Evolutionary conservation across 2,797 vertebrate species (phyloP).

Genomic region (Artibeus lituratus): DNA sequence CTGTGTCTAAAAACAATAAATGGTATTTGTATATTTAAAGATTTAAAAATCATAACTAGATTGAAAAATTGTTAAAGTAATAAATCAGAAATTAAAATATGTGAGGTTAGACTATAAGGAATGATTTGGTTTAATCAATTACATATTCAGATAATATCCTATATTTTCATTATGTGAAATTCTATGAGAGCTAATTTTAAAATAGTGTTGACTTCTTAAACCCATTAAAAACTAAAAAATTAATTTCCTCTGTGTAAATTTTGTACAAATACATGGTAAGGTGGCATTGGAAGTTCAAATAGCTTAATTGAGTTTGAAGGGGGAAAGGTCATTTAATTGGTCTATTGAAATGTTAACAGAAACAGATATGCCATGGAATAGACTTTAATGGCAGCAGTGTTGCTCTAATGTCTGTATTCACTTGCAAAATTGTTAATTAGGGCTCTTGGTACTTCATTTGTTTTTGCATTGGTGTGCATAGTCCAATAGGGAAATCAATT

Average conservation of each 20-base stretch:
- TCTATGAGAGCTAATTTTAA: constrained; percentile 73
- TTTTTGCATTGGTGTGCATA: constrained; percentile 93
- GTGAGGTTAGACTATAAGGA: constrained; percentile 12
- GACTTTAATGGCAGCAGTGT: constrained; percentile 92
- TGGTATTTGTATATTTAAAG: constrained; percentile 34
- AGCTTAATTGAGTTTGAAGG: constrained; percentile 91
- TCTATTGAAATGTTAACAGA: constrained; percentile 97
- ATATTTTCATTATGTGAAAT: constrained; percentile 66
- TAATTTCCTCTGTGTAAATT: constrained; percentile 78
- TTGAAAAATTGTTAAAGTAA: constrained; percentile 40
- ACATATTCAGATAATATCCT: constrained; percentile 9
- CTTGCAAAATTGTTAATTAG: constrained; percentile 96
- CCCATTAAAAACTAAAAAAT: constrained; percentile 77
- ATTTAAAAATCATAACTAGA: constrained; percentile 1
- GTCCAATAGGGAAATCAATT: constrained; percentile 86
- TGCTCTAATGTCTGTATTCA: constrained; percentile 94
- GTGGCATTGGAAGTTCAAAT: constrained; percentile 89
- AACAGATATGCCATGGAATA: constrained; percentile 91
- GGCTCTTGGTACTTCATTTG: constrained; percentile 92
- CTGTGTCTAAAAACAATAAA: constrained; percentile 16
- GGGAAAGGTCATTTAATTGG: constrained; percentile 94
- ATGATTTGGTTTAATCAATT: constrained; percentile 38
- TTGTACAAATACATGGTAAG: constrained; percentile 87
- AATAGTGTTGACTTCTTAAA: constrained; percentile 73
- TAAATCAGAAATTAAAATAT: constrained; percentile 46